Conservation (phyloP, 2,113 vertebrate genomes). For the Neogobius melanostomus region DNA sequence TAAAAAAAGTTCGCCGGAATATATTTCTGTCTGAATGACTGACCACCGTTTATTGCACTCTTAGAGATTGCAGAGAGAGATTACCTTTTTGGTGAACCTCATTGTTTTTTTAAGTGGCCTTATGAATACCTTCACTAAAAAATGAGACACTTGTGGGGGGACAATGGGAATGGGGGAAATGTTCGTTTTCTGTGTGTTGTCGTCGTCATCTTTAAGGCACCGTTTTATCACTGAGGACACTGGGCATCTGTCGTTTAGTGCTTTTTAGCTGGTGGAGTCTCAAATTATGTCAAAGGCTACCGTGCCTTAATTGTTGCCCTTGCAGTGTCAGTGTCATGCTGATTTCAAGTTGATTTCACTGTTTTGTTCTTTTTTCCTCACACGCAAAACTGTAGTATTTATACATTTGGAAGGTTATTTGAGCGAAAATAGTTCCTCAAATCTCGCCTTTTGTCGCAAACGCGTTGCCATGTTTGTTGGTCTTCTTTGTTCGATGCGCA, state of each 20-base stretch:
- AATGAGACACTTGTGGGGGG: conserved; percentile 68
- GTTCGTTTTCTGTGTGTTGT: conserved; percentile 49
- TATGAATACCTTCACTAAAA: conserved; percentile 74
- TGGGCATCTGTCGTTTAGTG: conserved; percentile 77
- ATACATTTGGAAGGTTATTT: conserved; percentile 54
- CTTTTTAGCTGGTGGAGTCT: conserved; percentile 81
- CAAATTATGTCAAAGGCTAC: conserved; percentile 82
- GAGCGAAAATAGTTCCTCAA: conserved; percentile 56
- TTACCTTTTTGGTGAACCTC: conserved; percentile 78
- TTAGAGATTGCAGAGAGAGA: conserved; percentile 80
- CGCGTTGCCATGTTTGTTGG: conserved; percentile 68
- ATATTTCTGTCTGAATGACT: conserved; percentile 33
- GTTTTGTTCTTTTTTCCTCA: conserved; percentile 16
- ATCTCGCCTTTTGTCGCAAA: conserved; percentile 50
- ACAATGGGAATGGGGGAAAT: conserved; percentile 59
- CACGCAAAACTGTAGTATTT: conserved; percentile 46
- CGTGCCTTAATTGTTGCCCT: conserved; percentile 82
- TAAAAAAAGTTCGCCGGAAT: conserved; percentile 28
- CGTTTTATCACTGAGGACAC: conserved; percentile 65
- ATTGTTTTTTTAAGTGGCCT: conserved; percentile 82
- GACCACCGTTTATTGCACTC: conserved; percentile 74
- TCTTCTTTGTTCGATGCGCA: conserved; percentile 49
- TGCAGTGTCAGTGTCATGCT: conserved; percentile 62
- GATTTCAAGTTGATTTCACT: conserved; percentile 43
- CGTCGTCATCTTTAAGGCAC: conserved; percentile 62